A percentile compares a stretch with the other conserved stretches of the same genome.
These are phyloP conservation scores for Paramisgurnus dabryanus DNA, from an alignment of 2,113 vertebrate species.

Conservation along the genomic window DNA sequence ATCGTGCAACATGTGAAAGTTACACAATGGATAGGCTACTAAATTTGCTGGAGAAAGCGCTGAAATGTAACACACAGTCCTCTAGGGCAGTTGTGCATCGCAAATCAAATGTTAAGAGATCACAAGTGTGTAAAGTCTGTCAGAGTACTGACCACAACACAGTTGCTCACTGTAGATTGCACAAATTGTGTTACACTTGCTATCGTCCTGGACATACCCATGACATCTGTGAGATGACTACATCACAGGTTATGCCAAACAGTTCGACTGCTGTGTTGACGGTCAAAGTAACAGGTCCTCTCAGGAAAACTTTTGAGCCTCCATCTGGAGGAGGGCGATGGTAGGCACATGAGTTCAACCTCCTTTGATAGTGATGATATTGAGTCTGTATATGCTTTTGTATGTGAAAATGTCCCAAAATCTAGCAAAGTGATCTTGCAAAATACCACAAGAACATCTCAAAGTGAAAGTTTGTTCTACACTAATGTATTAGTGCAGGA, in stretches of 20 bases:
- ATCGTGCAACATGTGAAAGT: not conserved
- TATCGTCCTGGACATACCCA: not conserved
- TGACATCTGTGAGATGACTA: not conserved
- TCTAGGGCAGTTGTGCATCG: not conserved
- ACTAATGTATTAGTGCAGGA: constrained; percentile 6
- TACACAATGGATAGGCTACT: constrained; percentile 1
- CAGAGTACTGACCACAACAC: not conserved
- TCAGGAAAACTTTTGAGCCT: not conserved
- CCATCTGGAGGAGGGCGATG: not conserved
- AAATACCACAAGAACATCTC: not conserved
- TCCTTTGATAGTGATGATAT: not conserved
- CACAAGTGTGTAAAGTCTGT: not conserved
- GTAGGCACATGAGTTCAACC: not conserved
- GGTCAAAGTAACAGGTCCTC: not conserved
- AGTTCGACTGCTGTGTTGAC: not conserved
- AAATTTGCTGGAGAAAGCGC: not conserved
- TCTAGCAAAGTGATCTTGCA: not conserved
- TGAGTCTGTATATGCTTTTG: not conserved
- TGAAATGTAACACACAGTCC: not conserved
- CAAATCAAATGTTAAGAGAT: not conserved
- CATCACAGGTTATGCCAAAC: not conserved
- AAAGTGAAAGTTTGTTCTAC: constrained; percentile 10
- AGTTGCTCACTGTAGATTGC: not conserved
- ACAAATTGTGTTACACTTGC: constrained; percentile 10
- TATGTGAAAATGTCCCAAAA: not conserved